These are phyloP conservation scores for Platygyra sinensis DNA, from an alignment of 64 coral and sea anemone species.

Conservation along the genomic window DNA sequence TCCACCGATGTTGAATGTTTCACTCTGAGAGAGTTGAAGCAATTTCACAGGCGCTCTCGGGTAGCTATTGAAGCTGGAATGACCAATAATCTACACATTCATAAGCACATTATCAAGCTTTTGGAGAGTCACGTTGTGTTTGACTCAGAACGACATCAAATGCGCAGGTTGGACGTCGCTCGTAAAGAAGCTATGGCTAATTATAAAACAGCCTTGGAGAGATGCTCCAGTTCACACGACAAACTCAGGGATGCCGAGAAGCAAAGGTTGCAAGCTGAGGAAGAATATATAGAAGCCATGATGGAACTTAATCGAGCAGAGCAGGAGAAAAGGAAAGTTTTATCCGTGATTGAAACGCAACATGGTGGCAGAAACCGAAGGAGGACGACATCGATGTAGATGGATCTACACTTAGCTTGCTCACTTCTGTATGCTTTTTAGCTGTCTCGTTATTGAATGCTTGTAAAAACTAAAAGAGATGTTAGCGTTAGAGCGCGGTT, in stretches of 20 bases:
- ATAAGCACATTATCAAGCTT: conserved; percentile 67
- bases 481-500: not conserved
- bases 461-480: not conserved
- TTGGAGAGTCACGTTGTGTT: conserved; percentile 64
- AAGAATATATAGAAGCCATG: conserved; percentile 32
- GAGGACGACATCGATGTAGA: conserved; percentile 47
- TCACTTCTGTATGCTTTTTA: not conserved
- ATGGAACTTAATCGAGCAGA: conserved; percentile 26
- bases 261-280: conserved; percentile 62
- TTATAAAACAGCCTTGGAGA: conserved; percentile 58
- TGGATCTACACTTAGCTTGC: not conserved
- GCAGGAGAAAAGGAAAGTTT: conserved; percentile 29
- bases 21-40: conserved; percentile 69
- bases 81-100: conserved; percentile 86
- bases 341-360: conserved; percentile 6
- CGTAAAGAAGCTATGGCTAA: conserved; percentile 36
- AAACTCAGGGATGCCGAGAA: conserved; percentile 58
- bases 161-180: conserved; percentile 23
- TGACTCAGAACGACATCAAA: conserved; percentile 21
- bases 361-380: conserved; percentile 1
- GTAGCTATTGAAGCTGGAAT: conserved; percentile 84
- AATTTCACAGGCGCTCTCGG: conserved; percentile 68
- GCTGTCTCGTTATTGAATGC: not conserved
- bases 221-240: conserved; percentile 43
- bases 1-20: conserved; percentile 69